Base-by-base conservation (phyloP, 1,140 invertebrate genomes). In the Helicoverpa zea region DNA sequence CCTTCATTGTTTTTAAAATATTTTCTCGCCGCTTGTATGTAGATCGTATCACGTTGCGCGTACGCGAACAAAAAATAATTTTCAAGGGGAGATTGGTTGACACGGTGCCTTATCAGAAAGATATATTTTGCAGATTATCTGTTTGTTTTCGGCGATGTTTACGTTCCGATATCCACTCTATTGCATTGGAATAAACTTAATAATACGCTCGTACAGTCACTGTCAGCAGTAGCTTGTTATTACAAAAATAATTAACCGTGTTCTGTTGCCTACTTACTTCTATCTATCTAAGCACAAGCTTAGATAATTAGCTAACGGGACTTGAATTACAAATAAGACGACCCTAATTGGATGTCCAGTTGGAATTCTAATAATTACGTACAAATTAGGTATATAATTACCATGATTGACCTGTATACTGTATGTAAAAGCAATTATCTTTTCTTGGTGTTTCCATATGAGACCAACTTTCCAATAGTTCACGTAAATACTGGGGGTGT, bases 1-100 rank as follows among this genome's bases (percentile, higher is more conserved):
- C 83, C 86, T 89, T 88, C 85, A 90, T 92, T 92, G 90, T 93
- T 91, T 91, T 91, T 87, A 88, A 88, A 91, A 92, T 90, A 88
- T 89, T 84, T 89, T 88, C 86, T 85, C 80, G 61, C 80, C 78
- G 74, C 85, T 29, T 90, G 85, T 84, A 89, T 88, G 83, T 83
- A 84, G 88, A 90, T 90, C 47, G 64, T 88, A 88, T 91, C 86
- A 80, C 80, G 76, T 79, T 23, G 73, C 78, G 79, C 56, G 86
- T 83, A 83, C 85, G 80, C 84, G 79, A 79, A 74, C 77, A 75
- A 83, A 88, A 86, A 84, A 88, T 84, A 86, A 84, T 85, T 86
- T 90, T 89, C 81, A 84, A 86, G 81, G 82, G 83, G 84, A 88
- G 82, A 86, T 86, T 84, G 86, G 80, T 87, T 88, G 76, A 85